Base-by-base conservation (phyloP, 2,888 invertebrate species). In the Athalia rosae region DNA sequence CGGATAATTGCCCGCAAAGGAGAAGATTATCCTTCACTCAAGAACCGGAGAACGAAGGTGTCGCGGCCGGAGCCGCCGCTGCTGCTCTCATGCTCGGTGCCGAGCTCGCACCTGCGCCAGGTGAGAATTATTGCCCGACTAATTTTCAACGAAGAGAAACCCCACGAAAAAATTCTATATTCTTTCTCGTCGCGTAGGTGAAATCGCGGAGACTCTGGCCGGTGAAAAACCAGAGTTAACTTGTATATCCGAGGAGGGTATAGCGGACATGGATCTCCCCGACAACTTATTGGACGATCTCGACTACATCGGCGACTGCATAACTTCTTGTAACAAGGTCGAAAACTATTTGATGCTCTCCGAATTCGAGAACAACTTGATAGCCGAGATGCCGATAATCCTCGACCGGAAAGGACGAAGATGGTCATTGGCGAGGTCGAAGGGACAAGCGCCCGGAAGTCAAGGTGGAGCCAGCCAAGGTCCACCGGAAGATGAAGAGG, bases 311-410 rank as follows among this genome's bases (percentile, higher is more conserved):
- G 95, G 95, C 77, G 95, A 95, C 89, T 95, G 95, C 89, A 95
- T 96, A 89, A 95, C 95, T 82, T 95, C 95, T 80, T 96, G 95
- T 90, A 95, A 95, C 91, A 95, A 95, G 92, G 94, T 96, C 81
- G 96, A 96, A 89, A 95, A 96, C 91, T 96, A 95, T 89, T 91
- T 96, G 84, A 95, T 96, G 95, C 92, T 96, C 81, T 95, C 95
- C 85, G 96, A 96, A 89, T 96, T 95, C 89, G 96, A 96, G 89
- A 96, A 96, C 91, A 96, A 96, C 89, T 90, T 96, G 79, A 95
- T 95, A 85, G 95, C 95, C 1, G 95, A 95, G 88, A 92, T 95
- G 91, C 95, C 95, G 28, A 94, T 93, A 84, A 91, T 95, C 84
- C 92, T 94, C 90, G 95, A 95, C 87, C 92, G 94, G 62, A 93